Percentiles rank a stretch among this genome's conserved stretches.
Evolutionary conservation across 2,113 vertebrate genomes (phyloP).

Genomic region (Strix aluco): DNA sequence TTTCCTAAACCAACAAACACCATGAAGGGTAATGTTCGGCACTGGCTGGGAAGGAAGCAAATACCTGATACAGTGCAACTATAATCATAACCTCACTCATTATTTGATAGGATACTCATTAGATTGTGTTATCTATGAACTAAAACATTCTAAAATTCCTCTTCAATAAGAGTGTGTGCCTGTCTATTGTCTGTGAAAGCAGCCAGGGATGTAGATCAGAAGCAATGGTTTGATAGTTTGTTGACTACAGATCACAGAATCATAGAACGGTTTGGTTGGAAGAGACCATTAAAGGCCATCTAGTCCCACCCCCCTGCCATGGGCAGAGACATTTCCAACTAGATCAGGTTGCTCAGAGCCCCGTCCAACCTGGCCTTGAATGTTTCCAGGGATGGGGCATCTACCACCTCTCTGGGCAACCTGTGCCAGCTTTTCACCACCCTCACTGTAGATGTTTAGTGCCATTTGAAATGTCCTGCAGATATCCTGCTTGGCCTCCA

Average conservation of each 20-base stretch:
- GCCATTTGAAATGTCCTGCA: not conserved
- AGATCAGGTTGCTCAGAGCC: not conserved
- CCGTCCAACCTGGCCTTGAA: not conserved
- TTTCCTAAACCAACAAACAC: not conserved
- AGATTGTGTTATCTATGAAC: not conserved
- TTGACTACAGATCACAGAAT: not conserved
- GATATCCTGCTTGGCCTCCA: not conserved
- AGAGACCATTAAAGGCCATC: not conserved
- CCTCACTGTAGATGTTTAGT: not conserved
- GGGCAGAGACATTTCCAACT: not conserved
- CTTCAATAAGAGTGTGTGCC: not conserved
- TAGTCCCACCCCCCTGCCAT: not conserved
- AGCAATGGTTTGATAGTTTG: not conserved
- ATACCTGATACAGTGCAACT: not conserved
- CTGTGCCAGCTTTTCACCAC: not conserved
- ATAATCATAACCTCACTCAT: not conserved
- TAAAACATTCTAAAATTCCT: not conserved
- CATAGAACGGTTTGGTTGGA: not conserved
- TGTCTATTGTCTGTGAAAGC: not conserved
- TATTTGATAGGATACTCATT: not conserved
- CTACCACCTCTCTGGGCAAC: not conserved
- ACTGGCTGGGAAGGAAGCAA: not conserved
- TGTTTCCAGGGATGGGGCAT: not conserved
- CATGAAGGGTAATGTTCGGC: not conserved
- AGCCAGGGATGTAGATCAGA: not conserved